Conservation (phyloP, 1,140 invertebrate genomes). For the Megalopta genalis region DNA sequence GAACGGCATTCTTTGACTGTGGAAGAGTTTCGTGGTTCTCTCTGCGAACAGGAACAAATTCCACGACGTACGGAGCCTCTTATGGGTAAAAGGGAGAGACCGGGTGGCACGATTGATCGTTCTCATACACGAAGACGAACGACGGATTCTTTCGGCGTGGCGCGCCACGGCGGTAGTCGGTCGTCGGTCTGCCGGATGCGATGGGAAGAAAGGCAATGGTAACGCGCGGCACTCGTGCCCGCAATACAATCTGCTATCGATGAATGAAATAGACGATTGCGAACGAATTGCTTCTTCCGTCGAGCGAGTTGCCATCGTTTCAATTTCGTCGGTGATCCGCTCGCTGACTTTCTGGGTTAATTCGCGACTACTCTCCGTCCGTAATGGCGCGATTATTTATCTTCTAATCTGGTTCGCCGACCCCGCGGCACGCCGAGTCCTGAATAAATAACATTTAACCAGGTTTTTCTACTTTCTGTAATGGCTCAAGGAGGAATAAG, state of each 20-base stretch:
- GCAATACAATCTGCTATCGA: neutral
- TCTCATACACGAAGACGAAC: constrained; percentile 16
- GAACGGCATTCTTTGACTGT: neutral
- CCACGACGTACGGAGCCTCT: neutral
- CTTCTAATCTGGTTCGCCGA: constrained; percentile 7
- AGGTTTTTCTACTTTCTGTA: neutral
- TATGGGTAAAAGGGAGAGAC: constrained; percentile 1
- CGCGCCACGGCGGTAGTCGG: too few relatives aligned
- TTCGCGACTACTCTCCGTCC: neutral
- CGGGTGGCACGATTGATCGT: constrained; percentile 27
- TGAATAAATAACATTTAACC: constrained; percentile 27
- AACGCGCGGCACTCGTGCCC: neutral
- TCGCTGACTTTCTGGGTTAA: constrained; percentile 37
- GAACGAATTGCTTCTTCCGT: constrained; percentile 23
- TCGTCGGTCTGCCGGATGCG: neutral
- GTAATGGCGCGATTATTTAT: constrained; percentile 30
- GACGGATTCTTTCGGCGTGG: constrained; percentile 19
- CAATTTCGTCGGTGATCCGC: constrained; percentile 18
- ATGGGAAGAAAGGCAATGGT: neutral
- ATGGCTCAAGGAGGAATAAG: neutral
- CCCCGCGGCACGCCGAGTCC: neutral
- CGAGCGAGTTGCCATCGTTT: constrained; percentile 26
- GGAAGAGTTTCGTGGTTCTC: constrained; percentile 1
- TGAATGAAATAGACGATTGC: constrained; percentile 33
- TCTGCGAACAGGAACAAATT: constrained; percentile 10